Evolutionary conservation across 2,797 vertebrate species (phyloP).

Genomic region (Chelon auratus): DNA sequence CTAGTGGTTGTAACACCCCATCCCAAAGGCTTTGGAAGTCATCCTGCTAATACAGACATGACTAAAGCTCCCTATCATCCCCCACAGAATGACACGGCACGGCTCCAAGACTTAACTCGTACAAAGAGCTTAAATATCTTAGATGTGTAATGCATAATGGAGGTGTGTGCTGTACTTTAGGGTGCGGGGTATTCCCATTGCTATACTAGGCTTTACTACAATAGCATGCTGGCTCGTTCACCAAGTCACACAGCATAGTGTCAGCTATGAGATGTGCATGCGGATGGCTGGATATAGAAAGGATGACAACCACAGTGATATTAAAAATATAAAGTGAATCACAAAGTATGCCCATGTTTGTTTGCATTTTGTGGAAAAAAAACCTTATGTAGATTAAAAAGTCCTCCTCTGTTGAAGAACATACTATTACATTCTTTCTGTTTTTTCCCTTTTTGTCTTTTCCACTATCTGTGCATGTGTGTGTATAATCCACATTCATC

Average conservation of each 20-base stretch:
- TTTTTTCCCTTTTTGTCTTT: conserved; percentile 30
- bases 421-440: conserved; percentile 24
- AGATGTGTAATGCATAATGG: conserved; percentile 86
- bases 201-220: conserved; percentile 59
- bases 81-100: conserved; percentile 83
- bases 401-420: conserved; percentile 21
- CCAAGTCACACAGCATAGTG: conserved; percentile 38
- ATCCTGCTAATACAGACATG: conserved; percentile 85
- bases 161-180: conserved; percentile 80
- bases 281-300: conserved; percentile 32
- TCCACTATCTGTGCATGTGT: not conserved
- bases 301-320: conserved; percentile 14
- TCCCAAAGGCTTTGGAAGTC: conserved; percentile 84
- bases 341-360: not conserved
- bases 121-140: conserved; percentile 88
- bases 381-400: conserved; percentile 17
- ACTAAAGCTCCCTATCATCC: conserved; percentile 85
- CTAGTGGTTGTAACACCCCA: conserved; percentile 76
- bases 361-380: conserved; percentile 3
- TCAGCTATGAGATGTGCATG: conserved; percentile 38
- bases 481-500: conserved; percentile 1
- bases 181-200: conserved; percentile 68
- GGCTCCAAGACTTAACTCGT: conserved; percentile 82
- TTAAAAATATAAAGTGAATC: conserved; percentile 5
- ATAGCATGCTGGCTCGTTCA: conserved; percentile 58